phyloP scores from a whole-genome alignment of 2,797 vertebrate genomes.

The Chaetodon trifasciatus region DNA sequence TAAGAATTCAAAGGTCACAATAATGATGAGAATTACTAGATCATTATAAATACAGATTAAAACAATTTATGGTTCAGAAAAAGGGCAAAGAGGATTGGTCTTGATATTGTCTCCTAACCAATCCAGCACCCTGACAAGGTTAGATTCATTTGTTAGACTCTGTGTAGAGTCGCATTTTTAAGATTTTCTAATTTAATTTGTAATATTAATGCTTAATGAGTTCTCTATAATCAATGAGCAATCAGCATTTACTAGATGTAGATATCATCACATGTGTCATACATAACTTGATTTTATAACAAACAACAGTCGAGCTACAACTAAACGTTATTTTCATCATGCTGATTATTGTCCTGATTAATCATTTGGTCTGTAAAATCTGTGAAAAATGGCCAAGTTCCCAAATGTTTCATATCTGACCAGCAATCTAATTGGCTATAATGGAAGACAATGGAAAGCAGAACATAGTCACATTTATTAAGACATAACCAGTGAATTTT shows the following conservation, averaged over 20 bases:
- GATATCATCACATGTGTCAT: conserved; percentile 4
- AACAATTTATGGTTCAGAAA: conserved; percentile 7
- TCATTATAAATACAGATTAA: conserved; percentile 6
- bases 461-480: not conserved
- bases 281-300: conserved; percentile 2
- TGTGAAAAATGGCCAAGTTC: not conserved
- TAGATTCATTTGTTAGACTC: not conserved
- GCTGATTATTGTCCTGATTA: not conserved
- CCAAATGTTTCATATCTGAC: not conserved
- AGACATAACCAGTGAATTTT: not conserved
- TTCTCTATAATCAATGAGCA: not conserved
- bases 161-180: not conserved
- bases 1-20: conserved; percentile 30
- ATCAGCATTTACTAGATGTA: conserved; percentile 1
- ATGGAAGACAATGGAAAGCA: not conserved
- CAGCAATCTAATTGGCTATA: not conserved
- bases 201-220: not conserved
- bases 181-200: conserved; percentile 11
- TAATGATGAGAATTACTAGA: conserved; percentile 13
- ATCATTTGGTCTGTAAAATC: not conserved
- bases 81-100: not conserved
- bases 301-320: conserved; percentile 4
- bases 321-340: conserved; percentile 13
- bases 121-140: not conserved
- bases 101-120: not conserved